Percentiles rank a stretch among this genome's conserved stretches.
phyloP scores from a whole-genome alignment of 2,888 invertebrate genomes.

The Leucophenga maculata region DNA sequence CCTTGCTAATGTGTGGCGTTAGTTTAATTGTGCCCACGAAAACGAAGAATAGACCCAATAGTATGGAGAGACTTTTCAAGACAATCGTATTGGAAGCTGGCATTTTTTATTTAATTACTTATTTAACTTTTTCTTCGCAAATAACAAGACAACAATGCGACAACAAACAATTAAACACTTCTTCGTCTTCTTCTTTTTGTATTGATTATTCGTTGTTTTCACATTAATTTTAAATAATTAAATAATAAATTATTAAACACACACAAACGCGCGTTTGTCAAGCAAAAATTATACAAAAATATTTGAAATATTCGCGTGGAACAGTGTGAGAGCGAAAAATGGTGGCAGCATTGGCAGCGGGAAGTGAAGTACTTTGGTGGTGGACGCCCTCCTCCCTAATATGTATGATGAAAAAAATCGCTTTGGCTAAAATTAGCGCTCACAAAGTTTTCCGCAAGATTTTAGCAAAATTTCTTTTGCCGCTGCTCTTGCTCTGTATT shows the following conservation, averaged over 20 bases:
- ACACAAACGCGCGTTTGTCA: background rate
- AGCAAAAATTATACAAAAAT: slow-evolving; percentile 10
- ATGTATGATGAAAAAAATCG: background rate
- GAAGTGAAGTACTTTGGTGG: no score
- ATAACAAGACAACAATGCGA: background rate
- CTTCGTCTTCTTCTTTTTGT: background rate
- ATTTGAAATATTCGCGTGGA: slow-evolving; percentile 7
- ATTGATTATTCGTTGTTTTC: slow-evolving; percentile 7
- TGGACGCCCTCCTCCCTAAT: slow-evolving; percentile 10
- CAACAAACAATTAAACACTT: no score
- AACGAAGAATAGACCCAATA: slow-evolving; percentile 94
- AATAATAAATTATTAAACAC: slow-evolving; percentile 15
- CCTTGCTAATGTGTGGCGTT: slow-evolving; percentile 92
- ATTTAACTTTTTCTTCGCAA: slow-evolving; percentile 38
- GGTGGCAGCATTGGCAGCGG: background rate
- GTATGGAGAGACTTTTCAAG: slow-evolving; percentile 89
- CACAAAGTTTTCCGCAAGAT: background rate
- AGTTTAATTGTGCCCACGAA: slow-evolving; percentile 95
- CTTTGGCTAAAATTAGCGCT: slow-evolving; percentile 17
- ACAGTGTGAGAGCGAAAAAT: background rate
- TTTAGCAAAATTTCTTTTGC: background rate
- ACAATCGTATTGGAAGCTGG: slow-evolving; percentile 80
- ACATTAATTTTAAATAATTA: slow-evolving; percentile 32
- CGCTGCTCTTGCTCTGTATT: background rate
- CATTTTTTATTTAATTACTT: slow-evolving; percentile 75